Conservation (phyloP, 1,140 invertebrate genomes). For the Caligus rogercresseyi region DNA sequence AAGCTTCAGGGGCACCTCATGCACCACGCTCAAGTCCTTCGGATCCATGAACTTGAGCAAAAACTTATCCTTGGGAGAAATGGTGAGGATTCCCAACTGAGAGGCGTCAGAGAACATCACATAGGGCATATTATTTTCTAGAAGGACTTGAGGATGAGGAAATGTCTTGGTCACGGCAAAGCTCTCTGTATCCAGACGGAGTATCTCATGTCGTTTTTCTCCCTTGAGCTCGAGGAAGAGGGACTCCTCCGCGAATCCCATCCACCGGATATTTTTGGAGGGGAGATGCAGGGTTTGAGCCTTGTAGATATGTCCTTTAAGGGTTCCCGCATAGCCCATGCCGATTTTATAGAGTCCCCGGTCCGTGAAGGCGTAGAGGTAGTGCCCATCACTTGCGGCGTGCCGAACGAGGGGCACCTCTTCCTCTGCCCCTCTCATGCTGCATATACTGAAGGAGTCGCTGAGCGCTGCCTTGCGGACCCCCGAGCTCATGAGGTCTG, state of each 20-base stretch:
- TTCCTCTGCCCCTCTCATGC: slow-evolving; percentile 31
- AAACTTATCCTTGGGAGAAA: slow-evolving; percentile 54
- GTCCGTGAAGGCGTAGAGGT: slow-evolving; percentile 59
- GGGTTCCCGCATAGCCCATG: slow-evolving; percentile 72
- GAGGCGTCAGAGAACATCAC: slow-evolving; percentile 71
- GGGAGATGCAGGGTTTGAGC: slow-evolving; percentile 54
- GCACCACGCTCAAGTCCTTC: slow-evolving; percentile 28
- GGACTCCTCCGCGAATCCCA: slow-evolving; percentile 62
- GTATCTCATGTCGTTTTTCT: not conserved
- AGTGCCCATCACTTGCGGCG: slow-evolving; percentile 68
- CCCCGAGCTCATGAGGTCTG: slow-evolving; percentile 72
- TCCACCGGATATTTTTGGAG: slow-evolving; percentile 48
- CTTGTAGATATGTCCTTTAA: slow-evolving; percentile 64
- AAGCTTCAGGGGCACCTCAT: slow-evolving; percentile 55
- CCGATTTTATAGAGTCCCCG: slow-evolving; percentile 72
- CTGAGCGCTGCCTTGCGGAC: slow-evolving; percentile 56
- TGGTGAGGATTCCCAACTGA: slow-evolving; percentile 54
- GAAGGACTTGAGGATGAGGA: not conserved
- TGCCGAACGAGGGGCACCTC: slow-evolving; percentile 33
- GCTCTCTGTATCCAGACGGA: not conserved
- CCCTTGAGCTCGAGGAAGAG: slow-evolving; percentile 9
- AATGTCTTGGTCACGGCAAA: not conserved
- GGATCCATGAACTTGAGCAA: slow-evolving; percentile 19
- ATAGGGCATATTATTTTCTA: slow-evolving; percentile 32
- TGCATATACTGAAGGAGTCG: slow-evolving; percentile 44